phyloP scores from a whole-genome alignment of 2,888 invertebrate species.

The Chloroclystis v-ata region DNA sequence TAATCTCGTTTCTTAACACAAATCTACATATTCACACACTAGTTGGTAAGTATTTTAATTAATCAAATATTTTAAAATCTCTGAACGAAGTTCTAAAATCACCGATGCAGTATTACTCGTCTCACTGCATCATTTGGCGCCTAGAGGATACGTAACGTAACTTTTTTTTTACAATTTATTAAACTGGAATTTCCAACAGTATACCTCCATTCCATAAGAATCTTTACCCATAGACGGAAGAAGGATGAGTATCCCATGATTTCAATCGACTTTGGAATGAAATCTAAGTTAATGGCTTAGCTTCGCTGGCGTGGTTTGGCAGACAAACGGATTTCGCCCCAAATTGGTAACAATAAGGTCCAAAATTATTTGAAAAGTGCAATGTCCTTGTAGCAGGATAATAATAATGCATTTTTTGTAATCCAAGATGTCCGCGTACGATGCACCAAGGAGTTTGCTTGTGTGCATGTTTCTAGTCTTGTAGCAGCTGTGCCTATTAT shows the following conservation, averaged over 20 bases:
- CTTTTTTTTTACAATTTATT: constrained; percentile 65
- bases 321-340: constrained; percentile 23
- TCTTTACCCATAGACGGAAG: constrained; percentile 27
- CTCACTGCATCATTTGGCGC: constrained; percentile 65
- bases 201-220: constrained; percentile 30
- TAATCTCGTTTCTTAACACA: too few species aligned
- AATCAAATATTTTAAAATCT: too few species aligned
- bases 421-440: constrained; percentile 65
- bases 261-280: constrained; percentile 43
- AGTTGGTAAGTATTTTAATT: too few species aligned
- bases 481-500: constrained; percentile 76
- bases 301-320: constrained; percentile 27
- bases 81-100: too few species aligned
- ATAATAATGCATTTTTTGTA: constrained; percentile 75
- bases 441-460: constrained; percentile 56
- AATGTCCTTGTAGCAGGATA: constrained; percentile 61
- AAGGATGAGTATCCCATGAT: constrained; percentile 35
- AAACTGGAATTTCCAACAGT: constrained; percentile 58
- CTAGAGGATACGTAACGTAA: constrained; percentile 53
- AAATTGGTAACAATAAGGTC: constrained; percentile 31
- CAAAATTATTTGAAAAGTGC: constrained; percentile 30
- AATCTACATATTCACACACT: too few species aligned
- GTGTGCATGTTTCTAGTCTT: constrained; percentile 52
- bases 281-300: constrained; percentile 67
- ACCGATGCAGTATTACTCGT: constrained; percentile 34